phyloP scores from a whole-genome alignment of 2,888 invertebrate species.

The Sphaerophoria taeniata region DNA sequence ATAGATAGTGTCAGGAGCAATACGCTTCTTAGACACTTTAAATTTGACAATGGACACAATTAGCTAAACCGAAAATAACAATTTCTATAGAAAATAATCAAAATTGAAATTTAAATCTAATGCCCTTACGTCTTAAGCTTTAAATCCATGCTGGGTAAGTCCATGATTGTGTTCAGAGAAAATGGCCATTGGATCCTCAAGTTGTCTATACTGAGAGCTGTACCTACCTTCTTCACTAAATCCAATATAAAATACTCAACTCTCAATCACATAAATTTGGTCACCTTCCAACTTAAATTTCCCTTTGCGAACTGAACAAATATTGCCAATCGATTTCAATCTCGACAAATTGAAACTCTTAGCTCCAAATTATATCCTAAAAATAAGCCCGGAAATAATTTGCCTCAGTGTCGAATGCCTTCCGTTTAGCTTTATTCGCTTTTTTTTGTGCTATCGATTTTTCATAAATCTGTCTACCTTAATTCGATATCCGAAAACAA shows the following conservation, averaged over 20 bases:
- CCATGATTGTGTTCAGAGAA: too few species aligned
- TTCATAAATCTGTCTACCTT: constrained; percentile 28
- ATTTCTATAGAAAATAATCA: too few species aligned
- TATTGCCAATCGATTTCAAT: constrained; percentile 5
- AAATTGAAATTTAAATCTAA: too few species aligned
- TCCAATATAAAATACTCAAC: background rate
- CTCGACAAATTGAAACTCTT: background rate
- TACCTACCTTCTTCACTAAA: too few species aligned
- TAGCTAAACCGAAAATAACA: too few species aligned
- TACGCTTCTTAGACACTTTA: too few species aligned
- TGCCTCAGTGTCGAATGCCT: background rate
- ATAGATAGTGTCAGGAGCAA: too few species aligned
- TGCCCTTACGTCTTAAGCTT: too few species aligned
- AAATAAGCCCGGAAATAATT: background rate
- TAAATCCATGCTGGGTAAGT: too few species aligned
- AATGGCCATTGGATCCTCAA: too few species aligned
- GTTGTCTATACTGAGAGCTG: too few species aligned
- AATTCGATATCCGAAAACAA: constrained; percentile 33
- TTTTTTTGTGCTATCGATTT: background rate
- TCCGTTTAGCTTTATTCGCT: background rate
- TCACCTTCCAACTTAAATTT: background rate
- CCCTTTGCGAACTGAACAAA: background rate
- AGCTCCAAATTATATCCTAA: background rate
- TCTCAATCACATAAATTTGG: background rate
- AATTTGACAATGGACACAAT: too few species aligned